These are phyloP conservation scores for Motacilla alba DNA, from an alignment of 2,113 vertebrate genomes.

Conservation along the genomic window DNA sequence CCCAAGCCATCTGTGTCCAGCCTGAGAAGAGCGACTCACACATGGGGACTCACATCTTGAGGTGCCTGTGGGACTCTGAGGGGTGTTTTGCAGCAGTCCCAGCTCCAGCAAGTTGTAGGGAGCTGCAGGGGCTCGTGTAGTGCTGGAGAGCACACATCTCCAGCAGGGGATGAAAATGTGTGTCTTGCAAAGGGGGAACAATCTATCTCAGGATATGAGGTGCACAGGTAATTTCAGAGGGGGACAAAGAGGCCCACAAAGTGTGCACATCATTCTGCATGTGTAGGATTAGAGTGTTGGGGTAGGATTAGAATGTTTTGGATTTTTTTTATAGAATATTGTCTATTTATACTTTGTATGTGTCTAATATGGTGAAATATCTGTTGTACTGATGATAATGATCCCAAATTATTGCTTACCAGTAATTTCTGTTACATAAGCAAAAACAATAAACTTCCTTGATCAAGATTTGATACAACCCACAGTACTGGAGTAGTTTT, in stretches of 20 bases:
- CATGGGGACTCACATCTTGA: fast-evolving
- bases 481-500: background rate
- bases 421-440: background rate
- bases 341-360: background rate
- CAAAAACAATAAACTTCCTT: background rate
- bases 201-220: background rate
- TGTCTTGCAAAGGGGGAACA: background rate
- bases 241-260: background rate
- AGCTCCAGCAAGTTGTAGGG: background rate
- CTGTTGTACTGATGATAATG: background rate
- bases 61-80: background rate
- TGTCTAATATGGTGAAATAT: background rate
- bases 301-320: background rate
- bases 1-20: fast-evolving
- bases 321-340: background rate
- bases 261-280: background rate
- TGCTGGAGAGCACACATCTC: background rate
- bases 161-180: background rate
- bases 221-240: fast-evolving
- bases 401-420: background rate
- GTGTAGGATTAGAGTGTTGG: background rate
- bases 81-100: background rate
- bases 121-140: background rate
- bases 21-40: background rate
- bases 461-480: background rate